A percentile compares a stretch with the other conserved stretches of the same genome.
Conservation (phyloP, 2,113 vertebrate species). For the Aptenodytes forsteri region DNA sequence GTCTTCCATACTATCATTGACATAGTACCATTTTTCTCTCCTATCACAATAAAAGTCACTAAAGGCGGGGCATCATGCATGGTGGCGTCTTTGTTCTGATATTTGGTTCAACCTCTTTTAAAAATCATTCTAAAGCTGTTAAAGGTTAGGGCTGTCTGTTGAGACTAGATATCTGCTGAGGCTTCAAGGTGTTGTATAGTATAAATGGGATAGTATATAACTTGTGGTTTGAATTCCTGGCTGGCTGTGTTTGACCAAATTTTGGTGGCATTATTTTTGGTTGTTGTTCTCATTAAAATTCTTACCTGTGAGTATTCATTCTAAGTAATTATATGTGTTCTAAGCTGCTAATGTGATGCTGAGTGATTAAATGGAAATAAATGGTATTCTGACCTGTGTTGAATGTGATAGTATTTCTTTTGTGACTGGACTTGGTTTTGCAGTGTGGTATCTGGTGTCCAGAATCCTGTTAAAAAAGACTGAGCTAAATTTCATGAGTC, state of each 20-base stretch:
- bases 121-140: not conserved
- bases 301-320: not conserved
- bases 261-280: not conserved
- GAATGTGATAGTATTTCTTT: not conserved
- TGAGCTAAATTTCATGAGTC: not conserved
- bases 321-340: not conserved
- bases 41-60: not conserved
- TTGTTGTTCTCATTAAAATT: not conserved
- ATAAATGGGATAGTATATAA: not conserved
- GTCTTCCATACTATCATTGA: not conserved
- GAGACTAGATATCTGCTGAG: not conserved
- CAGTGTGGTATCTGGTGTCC: not conserved
- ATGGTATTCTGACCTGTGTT: not conserved
- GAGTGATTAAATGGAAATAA: not conserved
- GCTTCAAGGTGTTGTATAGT: not conserved
- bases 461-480: not conserved
- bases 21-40: not conserved
- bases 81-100: not conserved
- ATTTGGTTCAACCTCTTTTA: not conserved
- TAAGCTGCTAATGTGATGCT: not conserved
- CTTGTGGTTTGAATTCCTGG: not conserved
- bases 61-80: accelerated
- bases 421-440: not conserved
- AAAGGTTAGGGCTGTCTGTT: not conserved
- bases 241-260: not conserved